These are phyloP conservation scores for Ectemnius continuus DNA, from an alignment of 2,888 invertebrate genomes.

Conservation along the genomic window DNA sequence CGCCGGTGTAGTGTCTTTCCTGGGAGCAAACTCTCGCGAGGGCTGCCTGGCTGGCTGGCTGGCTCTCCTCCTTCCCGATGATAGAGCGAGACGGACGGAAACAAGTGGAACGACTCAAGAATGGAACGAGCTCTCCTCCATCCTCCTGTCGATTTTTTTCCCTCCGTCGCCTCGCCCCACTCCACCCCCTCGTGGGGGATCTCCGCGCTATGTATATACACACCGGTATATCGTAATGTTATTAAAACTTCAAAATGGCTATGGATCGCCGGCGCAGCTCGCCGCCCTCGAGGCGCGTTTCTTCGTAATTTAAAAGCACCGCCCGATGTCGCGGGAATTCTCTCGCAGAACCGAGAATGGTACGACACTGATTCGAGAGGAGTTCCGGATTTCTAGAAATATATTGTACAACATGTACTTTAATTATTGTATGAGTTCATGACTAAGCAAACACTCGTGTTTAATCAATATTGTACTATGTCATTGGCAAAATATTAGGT, in stretches of 20 bases:
- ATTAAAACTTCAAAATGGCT: conserved; percentile 76
- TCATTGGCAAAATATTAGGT: too few species aligned
- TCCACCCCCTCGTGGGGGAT: conserved; percentile 57
- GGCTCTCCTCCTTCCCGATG: conserved; percentile 43
- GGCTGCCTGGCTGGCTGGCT: too few species aligned
- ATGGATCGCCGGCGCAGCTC: conserved; percentile 69
- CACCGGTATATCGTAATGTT: conserved; percentile 74
- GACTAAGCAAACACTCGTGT: too few species aligned
- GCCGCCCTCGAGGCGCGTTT: background rate
- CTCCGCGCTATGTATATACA: conserved; percentile 55
- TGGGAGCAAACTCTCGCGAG: conserved; percentile 61
- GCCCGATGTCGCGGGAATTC: conserved; percentile 4
- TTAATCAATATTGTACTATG: too few species aligned
- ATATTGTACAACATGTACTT: too few species aligned
- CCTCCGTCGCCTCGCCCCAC: conserved; percentile 49
- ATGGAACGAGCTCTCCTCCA: conserved; percentile 46
- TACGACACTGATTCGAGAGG: too few species aligned
- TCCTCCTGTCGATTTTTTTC: conserved; percentile 6
- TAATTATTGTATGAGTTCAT: too few species aligned
- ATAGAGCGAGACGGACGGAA: conserved; percentile 56
- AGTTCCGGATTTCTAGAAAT: too few species aligned
- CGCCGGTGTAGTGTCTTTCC: conserved; percentile 57
- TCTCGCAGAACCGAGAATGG: background rate
- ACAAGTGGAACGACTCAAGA: conserved; percentile 56
- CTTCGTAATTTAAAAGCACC: conserved; percentile 32